Percentiles rank a stretch among this genome's conserved stretches.
Evolutionary conservation across 2,888 invertebrate species (phyloP).

Genomic region (Chrysolina americana): DNA sequence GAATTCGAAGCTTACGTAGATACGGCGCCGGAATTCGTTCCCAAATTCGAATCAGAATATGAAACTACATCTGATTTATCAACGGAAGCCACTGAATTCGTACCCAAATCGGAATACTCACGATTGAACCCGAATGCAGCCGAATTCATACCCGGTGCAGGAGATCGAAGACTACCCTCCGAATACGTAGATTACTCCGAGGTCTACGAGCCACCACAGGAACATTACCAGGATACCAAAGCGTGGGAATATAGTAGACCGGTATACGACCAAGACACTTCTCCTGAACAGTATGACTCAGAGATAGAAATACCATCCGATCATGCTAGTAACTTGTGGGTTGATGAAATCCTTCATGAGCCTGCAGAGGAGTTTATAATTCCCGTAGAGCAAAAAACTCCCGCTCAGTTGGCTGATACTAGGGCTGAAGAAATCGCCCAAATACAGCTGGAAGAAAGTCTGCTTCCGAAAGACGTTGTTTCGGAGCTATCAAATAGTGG

Average conservation of each 20-base stretch:
- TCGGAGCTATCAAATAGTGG: slow-evolving; percentile 54
- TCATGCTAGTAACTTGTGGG: slow-evolving; percentile 63
- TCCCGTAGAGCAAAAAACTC: slow-evolving; percentile 26
- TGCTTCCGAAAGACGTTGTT: slow-evolving; percentile 58
- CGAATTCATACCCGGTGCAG: slow-evolving; percentile 65
- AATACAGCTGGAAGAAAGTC: slow-evolving; percentile 54
- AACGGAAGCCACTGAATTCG: slow-evolving; percentile 60
- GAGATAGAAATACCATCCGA: slow-evolving; percentile 62
- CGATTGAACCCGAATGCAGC: slow-evolving; percentile 67
- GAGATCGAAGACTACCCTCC: slow-evolving; percentile 46
- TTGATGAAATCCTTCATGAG: slow-evolving; percentile 62
- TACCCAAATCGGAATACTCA: slow-evolving; percentile 61
- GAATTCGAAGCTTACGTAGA: slow-evolving; percentile 64
- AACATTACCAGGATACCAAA: slow-evolving; percentile 36
- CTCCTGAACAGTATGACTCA: slow-evolving; percentile 55
- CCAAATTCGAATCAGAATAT: slow-evolving; percentile 52
- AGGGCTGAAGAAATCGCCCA: slow-evolving; percentile 49
- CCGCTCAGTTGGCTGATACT: slow-evolving; percentile 38
- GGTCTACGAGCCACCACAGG: slow-evolving; percentile 37
- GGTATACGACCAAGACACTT: slow-evolving; percentile 54
- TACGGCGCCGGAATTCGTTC: slow-evolving; percentile 63
- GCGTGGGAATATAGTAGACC: slow-evolving; percentile 57
- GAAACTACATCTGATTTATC: slow-evolving; percentile 48
- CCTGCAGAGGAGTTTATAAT: slow-evolving; percentile 46
- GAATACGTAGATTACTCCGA: slow-evolving; percentile 36